phyloP scores from a whole-genome alignment of 2,797 vertebrate species.

The Champsocephalus gunnari region DNA sequence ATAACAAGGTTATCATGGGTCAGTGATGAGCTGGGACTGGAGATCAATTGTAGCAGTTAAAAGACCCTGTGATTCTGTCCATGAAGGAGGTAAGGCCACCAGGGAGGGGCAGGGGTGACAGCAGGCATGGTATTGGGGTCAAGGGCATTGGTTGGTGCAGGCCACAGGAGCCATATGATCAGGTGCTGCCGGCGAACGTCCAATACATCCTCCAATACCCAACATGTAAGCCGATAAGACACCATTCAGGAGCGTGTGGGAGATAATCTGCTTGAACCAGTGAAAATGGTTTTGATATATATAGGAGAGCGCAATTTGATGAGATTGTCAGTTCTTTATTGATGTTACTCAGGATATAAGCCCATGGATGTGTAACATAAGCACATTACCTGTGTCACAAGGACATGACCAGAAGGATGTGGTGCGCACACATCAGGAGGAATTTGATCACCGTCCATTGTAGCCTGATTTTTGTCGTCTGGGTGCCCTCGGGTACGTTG shows the following conservation, averaged over 20 bases:
- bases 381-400: constrained; percentile 45
- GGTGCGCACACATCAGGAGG: constrained; percentile 28
- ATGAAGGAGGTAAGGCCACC: constrained; percentile 21
- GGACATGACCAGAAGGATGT: constrained; percentile 39
- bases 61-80: constrained; percentile 22
- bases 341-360: constrained; percentile 64
- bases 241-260: constrained; percentile 49
- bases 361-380: constrained; percentile 58
- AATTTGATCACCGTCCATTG: constrained; percentile 57
- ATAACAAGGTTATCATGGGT: constrained; percentile 71
- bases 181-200: constrained; percentile 35
- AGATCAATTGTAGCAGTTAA: constrained; percentile 61
- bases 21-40: constrained; percentile 53
- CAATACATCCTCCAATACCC: constrained; percentile 47
- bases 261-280: constrained; percentile 73
- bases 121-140: constrained; percentile 42
- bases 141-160: constrained; percentile 38
- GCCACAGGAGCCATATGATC: constrained; percentile 52
- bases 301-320: constrained; percentile 64
- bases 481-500: constrained; percentile 38
- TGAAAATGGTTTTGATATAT: constrained; percentile 58
- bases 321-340: constrained; percentile 62
- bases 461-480: constrained; percentile 43
- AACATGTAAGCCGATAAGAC: constrained; percentile 72
- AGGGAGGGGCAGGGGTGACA: constrained; percentile 13